Evolutionary conservation across 2,888 invertebrate genomes (phyloP), one percentile per base, ranked within the genome.

Genomic region (Acleris holmiana): DNA sequence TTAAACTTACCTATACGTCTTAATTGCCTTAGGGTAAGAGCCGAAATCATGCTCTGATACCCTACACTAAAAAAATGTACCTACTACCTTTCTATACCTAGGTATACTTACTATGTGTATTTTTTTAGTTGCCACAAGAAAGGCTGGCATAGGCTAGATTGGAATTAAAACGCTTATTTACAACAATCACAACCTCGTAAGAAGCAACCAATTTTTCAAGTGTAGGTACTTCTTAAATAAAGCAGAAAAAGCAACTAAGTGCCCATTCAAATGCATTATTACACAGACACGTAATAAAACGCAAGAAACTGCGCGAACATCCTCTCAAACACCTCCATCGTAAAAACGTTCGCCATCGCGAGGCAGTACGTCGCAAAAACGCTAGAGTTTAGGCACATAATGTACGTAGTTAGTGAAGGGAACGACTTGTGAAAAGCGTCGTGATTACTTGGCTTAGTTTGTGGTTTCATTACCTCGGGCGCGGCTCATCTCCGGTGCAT

Each of bases 401-500:
- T 44, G 48, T 17, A 13, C 35, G 35, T 35, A 35, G 54, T 48
- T 15, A 55, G 46, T 53, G 60, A 41, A 76, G 79, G 79, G 79
- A 85, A 85, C 86, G 8, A 8, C 35, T 88, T 85, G 85, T 85
- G 84, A 86, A 87, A 82, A 86, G 85, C 81, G 79, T 78, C 84
- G 75, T 88, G 88, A 88, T 88, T 86, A 87, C 74, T 44, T 1
- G 73, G 75, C 76, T 82, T 84, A 87, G 86, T 89, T 89, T 89
- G 80, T 80, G 83, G 70, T 69, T 46, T 72, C 62, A 61, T 61
- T 59, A 64, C 35, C 53, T 53, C 75, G 71, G 75, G 67, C 71
- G 76, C 76, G 72, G 72, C 84, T 88, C 89, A 89, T 90, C 90
- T 89, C 88, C 78, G 90, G 86, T 91, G 91, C 91, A 91, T 89